Conservation (phyloP, 2,888 invertebrate species). For the Napeogenes inachia region DNA sequence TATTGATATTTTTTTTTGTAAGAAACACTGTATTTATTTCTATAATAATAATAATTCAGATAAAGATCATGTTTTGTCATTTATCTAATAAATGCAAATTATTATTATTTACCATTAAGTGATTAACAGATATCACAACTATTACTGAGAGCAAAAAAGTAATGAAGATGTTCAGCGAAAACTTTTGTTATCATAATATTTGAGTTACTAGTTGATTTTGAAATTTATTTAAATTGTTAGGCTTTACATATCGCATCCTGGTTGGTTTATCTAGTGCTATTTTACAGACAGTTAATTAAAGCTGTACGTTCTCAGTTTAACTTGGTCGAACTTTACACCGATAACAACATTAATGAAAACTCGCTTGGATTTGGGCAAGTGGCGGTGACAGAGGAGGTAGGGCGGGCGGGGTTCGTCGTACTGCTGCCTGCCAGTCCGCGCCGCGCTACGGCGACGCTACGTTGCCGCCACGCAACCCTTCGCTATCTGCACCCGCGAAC, state of each 20-base stretch:
- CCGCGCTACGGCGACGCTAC: constrained; percentile 54
- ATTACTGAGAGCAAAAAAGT: not conserved
- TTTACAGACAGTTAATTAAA: constrained; percentile 74
- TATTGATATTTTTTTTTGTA: too few species aligned
- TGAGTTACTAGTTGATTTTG: constrained; percentile 5
- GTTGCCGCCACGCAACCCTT: constrained; percentile 44
- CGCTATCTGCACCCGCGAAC: constrained; percentile 46
- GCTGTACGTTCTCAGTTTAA: constrained; percentile 63
- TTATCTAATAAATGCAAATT: too few species aligned
- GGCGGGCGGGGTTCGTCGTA: constrained; percentile 50
- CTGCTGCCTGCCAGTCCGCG: constrained; percentile 57
- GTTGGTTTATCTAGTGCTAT: constrained; percentile 57
- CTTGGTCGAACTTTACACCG: constrained; percentile 68
- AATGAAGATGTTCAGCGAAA: not conserved
- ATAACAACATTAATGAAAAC: constrained; percentile 76
- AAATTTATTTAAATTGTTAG: constrained; percentile 9
- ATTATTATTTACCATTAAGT: too few species aligned
- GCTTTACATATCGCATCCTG: constrained; percentile 44
- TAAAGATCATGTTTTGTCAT: too few species aligned
- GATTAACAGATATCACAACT: not conserved
- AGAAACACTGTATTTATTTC: too few species aligned
- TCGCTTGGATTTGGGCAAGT: constrained; percentile 69
- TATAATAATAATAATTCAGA: too few species aligned
- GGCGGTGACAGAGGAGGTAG: constrained; percentile 59
- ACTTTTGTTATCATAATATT: constrained; percentile 9